phyloP scores from a whole-genome alignment of 1,140 invertebrate species.

The Pristionchus pacificus region DNA sequence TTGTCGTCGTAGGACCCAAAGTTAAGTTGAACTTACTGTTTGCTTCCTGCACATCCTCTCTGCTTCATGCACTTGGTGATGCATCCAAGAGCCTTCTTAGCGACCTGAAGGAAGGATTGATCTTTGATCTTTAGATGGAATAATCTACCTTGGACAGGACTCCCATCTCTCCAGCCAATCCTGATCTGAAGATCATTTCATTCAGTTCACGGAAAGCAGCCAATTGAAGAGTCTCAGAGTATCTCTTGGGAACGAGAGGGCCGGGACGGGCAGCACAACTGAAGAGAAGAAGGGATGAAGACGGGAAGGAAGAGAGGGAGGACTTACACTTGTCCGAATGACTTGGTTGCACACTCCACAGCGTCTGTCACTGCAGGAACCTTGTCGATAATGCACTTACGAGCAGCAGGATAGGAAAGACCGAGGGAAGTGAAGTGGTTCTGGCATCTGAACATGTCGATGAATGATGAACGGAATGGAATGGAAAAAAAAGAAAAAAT shows the following conservation, averaged over 20 bases:
- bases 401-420: slow-evolving; percentile 24
- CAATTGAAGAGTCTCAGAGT: slow-evolving; percentile 33
- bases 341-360: no score
- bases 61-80: slow-evolving; percentile 36
- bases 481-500: no score
- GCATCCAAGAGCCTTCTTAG: no score
- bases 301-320: no score
- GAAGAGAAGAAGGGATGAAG: slow-evolving; percentile 5
- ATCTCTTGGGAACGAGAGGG: slow-evolving; percentile 26
- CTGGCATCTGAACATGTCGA: not conserved
- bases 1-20: slow-evolving; percentile 6
- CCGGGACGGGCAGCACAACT: slow-evolving; percentile 30
- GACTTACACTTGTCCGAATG: no score
- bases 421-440: slow-evolving; percentile 25
- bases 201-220: slow-evolving; percentile 35
- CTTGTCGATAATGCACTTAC: slow-evolving; percentile 27
- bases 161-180: no score
- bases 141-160: no score
- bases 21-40: slow-evolving; percentile 30
- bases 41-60: slow-evolving; percentile 20
- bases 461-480: not conserved
- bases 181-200: slow-evolving; percentile 27
- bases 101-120: no score
- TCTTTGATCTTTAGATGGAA: no score
- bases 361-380: no score